Conservation (phyloP, 2,888 invertebrate species). For the Lithophane semibrunnea region DNA sequence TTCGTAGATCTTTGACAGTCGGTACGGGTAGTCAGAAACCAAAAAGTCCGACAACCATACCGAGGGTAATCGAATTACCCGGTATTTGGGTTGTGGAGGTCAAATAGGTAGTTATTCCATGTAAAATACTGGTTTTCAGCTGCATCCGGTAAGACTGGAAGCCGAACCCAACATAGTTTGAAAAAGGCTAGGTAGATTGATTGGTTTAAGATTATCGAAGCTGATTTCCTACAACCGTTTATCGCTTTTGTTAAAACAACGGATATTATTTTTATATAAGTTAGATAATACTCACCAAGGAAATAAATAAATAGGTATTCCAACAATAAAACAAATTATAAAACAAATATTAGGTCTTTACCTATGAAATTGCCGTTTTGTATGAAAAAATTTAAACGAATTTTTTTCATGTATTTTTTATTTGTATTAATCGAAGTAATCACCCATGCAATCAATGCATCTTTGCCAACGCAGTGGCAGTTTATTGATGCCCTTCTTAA, state of each 20-base stretch:
- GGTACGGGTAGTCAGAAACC: neutral
- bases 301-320: neutral
- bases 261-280: neutral
- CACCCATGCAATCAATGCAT: too few relatives aligned
- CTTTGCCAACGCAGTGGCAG: too few relatives aligned
- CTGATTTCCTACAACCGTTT: neutral
- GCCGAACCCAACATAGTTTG: neutral
- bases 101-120: neutral
- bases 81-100: neutral
- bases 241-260: neutral
- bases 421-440: too few relatives aligned
- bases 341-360: too few relatives aligned
- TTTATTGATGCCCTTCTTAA: too few relatives aligned
- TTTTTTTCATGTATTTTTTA: too few relatives aligned
- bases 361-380: too few relatives aligned
- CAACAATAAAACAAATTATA: neutral
- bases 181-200: neutral
- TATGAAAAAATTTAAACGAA: too few relatives aligned
- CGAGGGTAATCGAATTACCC: neutral
- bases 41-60: neutral
- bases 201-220: neutral
- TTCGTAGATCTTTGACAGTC: neutral
- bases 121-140: neutral
- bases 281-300: neutral
- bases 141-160: neutral